phyloP scores from a whole-genome alignment of 2,113 vertebrate species.

The Cyprinus carpio region DNA sequence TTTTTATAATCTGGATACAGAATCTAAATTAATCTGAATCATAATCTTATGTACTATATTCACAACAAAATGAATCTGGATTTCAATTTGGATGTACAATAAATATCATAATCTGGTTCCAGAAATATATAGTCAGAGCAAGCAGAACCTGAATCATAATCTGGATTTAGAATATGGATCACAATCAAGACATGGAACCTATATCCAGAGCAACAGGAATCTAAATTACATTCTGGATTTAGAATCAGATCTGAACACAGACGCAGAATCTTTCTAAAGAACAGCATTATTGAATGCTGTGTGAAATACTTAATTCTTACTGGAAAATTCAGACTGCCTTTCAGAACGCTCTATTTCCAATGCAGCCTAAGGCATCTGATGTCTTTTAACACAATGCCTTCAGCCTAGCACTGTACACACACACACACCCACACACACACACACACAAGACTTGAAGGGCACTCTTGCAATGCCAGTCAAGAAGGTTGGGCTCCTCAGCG shows the following conservation, averaged over 20 bases:
- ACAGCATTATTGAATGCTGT: neutral
- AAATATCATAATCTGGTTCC: neutral
- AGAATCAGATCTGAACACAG: neutral
- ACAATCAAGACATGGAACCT: neutral
- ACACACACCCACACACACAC: neutral
- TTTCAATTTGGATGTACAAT: neutral
- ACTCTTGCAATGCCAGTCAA: constrained; percentile 19
- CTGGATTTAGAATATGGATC: neutral
- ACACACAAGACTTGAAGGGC: constrained; percentile 26
- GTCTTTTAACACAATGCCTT: neutral
- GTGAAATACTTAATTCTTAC: neutral
- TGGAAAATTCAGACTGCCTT: neutral
- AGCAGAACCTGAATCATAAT: too few relatives aligned
- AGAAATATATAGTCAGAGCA: too few relatives aligned
- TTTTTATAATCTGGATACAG: too few relatives aligned
- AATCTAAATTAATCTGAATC: neutral
- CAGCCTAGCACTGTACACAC: neutral
- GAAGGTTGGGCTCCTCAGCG: constrained; percentile 15
- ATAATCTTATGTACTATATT: neutral
- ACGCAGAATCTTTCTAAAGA: neutral
- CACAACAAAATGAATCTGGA: neutral
- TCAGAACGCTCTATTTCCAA: neutral
- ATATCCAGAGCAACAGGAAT: too few relatives aligned
- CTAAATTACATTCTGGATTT: too few relatives aligned
- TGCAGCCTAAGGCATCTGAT: neutral